Conservation (phyloP, 2,888 invertebrate species). For the Drosophila subquinaria region DNA sequence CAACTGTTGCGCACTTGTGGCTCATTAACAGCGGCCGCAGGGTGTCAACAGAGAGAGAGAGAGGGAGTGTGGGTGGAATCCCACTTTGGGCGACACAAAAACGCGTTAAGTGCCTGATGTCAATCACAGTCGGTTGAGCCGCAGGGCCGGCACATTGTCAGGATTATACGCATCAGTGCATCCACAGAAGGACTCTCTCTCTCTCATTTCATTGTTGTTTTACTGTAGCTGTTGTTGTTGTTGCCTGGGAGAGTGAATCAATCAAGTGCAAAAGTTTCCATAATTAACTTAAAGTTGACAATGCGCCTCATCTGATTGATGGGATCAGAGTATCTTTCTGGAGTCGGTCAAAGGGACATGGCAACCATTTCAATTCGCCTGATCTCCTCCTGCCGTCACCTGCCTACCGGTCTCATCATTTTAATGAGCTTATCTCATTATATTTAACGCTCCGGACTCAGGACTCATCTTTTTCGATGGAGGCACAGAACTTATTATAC, state of each 20-base stretch:
- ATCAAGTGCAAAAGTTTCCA: slow-evolving; percentile 67
- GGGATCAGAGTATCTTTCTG: slow-evolving; percentile 40
- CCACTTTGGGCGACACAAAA: slow-evolving; percentile 46
- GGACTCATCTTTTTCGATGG: slow-evolving; percentile 14
- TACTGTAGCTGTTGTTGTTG: slow-evolving; percentile 11
- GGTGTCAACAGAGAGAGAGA: background rate
- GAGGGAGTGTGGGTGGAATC: slow-evolving; percentile 8
- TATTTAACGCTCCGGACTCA: slow-evolving; percentile 50
- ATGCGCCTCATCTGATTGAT: slow-evolving; percentile 68
- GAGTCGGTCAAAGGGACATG: slow-evolving; percentile 13
- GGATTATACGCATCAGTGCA: slow-evolving; percentile 68
- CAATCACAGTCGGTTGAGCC: slow-evolving; percentile 59
- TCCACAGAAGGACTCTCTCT: slow-evolving; percentile 1
- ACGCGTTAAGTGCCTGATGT: slow-evolving; percentile 74
- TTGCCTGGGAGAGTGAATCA: slow-evolving; percentile 50
- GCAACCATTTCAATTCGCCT: slow-evolving; percentile 14
- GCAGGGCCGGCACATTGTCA: slow-evolving; percentile 39
- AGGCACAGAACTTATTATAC: slow-evolving; percentile 57
- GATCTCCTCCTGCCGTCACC: slow-evolving; percentile 19
- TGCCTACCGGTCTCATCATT: slow-evolving; percentile 63
- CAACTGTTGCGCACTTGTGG: slow-evolving; percentile 76
- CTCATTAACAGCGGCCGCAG: slow-evolving; percentile 61
- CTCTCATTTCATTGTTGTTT: slow-evolving; percentile 1
- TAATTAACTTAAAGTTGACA: slow-evolving; percentile 79
- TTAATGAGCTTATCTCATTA: slow-evolving; percentile 80